Evolutionary conservation across 1,140 invertebrate species (phyloP).

Genomic region (Gryllus bimaculatus): DNA sequence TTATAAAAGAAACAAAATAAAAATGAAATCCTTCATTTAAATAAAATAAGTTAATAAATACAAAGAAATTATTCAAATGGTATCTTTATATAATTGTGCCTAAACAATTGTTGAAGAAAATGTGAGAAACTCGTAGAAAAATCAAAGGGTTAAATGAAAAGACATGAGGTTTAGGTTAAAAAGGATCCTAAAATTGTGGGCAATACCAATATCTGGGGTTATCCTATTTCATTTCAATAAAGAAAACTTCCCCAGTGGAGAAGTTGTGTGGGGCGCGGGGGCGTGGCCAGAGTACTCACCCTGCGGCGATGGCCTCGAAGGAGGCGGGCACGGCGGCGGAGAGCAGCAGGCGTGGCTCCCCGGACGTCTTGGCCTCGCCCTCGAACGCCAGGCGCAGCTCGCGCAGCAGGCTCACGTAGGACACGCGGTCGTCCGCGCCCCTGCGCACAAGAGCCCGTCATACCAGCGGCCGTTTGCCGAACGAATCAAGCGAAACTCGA

Average conservation of each 20-base stretch:
- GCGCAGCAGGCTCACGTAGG: slow-evolving; percentile 70
- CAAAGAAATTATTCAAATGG: no score
- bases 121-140: no score
- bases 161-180: no score
- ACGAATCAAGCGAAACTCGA: neutral
- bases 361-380: slow-evolving; percentile 71
- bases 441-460: slow-evolving; percentile 30
- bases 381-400: slow-evolving; percentile 83
- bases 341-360: slow-evolving; percentile 68
- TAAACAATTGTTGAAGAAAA: no score
- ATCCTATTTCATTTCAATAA: no score
- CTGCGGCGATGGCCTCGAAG: slow-evolving; percentile 84
- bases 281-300: slow-evolving; percentile 36
- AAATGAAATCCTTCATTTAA: no score
- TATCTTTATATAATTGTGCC: no score
- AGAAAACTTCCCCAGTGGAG: neutral
- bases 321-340: slow-evolving; percentile 86
- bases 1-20: no score
- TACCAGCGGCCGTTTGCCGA: neutral
- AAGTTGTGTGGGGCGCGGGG: neutral
- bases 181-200: no score
- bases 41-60: no score
- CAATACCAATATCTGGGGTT: no score
- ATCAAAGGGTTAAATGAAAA: no score
- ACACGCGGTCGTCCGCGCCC: slow-evolving; percentile 71